Evolutionary conservation across 2,888 invertebrate species (phyloP).

Genomic region (Drosophila limbata): DNA sequence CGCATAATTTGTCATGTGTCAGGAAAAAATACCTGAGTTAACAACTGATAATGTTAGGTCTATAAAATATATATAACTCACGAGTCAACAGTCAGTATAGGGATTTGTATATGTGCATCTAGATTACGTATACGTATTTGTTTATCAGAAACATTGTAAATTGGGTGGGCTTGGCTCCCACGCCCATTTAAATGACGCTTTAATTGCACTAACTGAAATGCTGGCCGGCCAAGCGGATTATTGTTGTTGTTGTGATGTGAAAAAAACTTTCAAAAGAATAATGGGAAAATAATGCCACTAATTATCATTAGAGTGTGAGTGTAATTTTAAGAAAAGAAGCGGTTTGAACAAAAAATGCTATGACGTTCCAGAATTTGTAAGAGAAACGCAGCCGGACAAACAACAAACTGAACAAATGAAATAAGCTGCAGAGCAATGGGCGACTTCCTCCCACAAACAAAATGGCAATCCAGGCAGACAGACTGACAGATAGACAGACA

Average conservation of each 20-base stretch:
- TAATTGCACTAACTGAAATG: conserved; percentile 70
- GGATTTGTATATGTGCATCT: neutral
- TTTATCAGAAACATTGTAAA: conserved; percentile 6
- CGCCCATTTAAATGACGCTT: conserved; percentile 75
- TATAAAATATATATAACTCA: neutral
- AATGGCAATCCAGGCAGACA: conserved; percentile 43
- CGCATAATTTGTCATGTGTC: conserved; percentile 65
- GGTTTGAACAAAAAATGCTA: conserved; percentile 27
- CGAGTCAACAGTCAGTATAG: neutral
- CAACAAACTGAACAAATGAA: conserved; percentile 34
- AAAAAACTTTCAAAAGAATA: conserved; percentile 65
- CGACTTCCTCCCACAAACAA: conserved; percentile 67
- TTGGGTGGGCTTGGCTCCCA: conserved; percentile 58
- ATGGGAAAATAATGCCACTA: conserved; percentile 79
- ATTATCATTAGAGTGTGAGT: conserved; percentile 66
- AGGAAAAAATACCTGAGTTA: conserved; percentile 24
- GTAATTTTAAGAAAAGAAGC: conserved; percentile 51
- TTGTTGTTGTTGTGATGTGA: conserved; percentile 30
- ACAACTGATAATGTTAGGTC: neutral
- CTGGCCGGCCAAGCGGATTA: conserved; percentile 24
- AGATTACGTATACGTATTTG: conserved; percentile 5
- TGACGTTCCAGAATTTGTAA: conserved; percentile 67
- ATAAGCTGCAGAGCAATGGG: conserved; percentile 34
- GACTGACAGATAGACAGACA: neutral
- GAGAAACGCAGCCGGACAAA: conserved; percentile 63